Conservation (phyloP, 2,113 vertebrate species). For the Xerus inauris region DNA sequence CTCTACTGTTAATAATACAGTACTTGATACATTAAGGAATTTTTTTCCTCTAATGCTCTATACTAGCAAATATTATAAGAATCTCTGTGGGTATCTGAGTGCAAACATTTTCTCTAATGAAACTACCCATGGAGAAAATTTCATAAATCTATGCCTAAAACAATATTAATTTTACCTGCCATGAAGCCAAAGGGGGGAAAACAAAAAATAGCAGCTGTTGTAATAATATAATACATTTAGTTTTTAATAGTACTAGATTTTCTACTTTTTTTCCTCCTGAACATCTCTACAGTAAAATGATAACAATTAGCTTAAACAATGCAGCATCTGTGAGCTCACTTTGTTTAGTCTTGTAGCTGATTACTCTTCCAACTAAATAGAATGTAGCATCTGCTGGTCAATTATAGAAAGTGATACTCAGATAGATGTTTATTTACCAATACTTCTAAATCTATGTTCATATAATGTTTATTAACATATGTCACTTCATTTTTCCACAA, state of each 20-base stretch:
- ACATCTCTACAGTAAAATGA: not conserved
- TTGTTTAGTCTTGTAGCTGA: not conserved
- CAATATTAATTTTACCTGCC: constrained; percentile 63
- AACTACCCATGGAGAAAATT: constrained; percentile 60
- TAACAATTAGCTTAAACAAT: constrained; percentile 18
- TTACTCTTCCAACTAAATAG: not conserved
- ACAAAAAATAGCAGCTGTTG: constrained; percentile 45
- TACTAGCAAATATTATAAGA: constrained; percentile 53
- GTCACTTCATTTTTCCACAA: not conserved
- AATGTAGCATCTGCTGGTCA: not conserved
- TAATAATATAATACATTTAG: constrained; percentile 14
- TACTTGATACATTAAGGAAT: not conserved
- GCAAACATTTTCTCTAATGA: constrained; percentile 53
- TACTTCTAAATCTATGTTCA: not conserved
- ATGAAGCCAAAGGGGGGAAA: not conserved
- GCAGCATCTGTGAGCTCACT: not conserved
- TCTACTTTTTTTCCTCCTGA: not conserved
- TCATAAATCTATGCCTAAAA: constrained; percentile 61
- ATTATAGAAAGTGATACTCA: not conserved
- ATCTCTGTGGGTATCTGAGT: not conserved
- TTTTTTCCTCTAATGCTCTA: not conserved
- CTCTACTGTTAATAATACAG: constrained; percentile 61
- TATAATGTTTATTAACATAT: not conserved
- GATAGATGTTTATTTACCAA: not conserved
- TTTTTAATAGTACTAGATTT: constrained; percentile 44